Conservation (phyloP, 2,888 invertebrate genomes). For the Apocheima hispidaria region DNA sequence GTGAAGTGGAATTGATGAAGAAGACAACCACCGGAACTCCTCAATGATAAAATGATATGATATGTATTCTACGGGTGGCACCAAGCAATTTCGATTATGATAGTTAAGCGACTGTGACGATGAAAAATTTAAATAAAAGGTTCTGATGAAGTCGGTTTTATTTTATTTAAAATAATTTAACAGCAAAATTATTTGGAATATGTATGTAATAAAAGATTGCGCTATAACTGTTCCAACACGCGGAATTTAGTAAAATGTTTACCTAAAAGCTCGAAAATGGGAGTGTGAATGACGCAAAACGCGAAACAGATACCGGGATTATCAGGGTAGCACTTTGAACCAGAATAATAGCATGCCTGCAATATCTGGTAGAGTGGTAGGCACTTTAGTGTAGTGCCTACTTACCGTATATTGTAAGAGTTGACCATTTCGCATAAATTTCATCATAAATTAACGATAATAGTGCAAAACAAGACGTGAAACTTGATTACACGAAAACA, state of each 20-base stretch:
- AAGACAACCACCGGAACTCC: too few species aligned
- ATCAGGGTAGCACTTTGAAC: conserved; percentile 59
- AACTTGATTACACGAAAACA: background rate
- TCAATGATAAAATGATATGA: too few species aligned
- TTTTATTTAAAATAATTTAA: background rate
- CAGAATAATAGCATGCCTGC: conserved; percentile 44
- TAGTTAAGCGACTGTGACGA: too few species aligned
- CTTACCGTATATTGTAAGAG: background rate
- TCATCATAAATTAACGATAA: conserved; percentile 3
- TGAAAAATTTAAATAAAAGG: too few species aligned
- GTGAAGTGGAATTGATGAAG: too few species aligned
- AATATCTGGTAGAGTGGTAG: background rate
- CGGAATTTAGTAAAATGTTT: conserved; percentile 53
- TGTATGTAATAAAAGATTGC: conserved; percentile 18
- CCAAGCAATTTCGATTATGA: too few species aligned
- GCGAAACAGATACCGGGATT: conserved; percentile 47
- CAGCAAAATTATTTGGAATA: conserved; percentile 28
- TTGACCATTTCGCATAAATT: background rate
- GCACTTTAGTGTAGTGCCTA: background rate
- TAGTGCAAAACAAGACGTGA: background rate
- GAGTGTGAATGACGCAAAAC: conserved; percentile 59
- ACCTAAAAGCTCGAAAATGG: conserved; percentile 47
- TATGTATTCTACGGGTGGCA: too few species aligned
- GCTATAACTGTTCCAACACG: conserved; percentile 39
- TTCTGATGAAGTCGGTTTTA: too few species aligned